phyloP scores from a whole-genome alignment of 2,888 invertebrate species.

The Melieria picta region DNA sequence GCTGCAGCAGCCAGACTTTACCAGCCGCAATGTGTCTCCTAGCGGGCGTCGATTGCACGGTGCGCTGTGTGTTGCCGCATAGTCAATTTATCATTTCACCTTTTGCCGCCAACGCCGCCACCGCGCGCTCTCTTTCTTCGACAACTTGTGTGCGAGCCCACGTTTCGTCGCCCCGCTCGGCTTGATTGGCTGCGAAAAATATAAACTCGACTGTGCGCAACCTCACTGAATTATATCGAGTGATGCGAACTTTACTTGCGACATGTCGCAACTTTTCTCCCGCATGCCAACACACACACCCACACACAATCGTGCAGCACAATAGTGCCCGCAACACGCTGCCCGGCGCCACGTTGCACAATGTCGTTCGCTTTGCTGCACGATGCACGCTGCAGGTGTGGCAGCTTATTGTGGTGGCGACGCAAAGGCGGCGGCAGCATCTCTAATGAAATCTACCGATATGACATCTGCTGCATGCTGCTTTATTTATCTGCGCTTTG shows the following conservation, averaged over 20 bases:
- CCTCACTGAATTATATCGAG: conserved; percentile 51
- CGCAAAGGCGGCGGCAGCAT: conserved; percentile 17
- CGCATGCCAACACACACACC: conserved; percentile 22
- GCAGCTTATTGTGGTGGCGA: background rate
- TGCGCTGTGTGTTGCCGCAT: background rate
- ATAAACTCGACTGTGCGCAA: background rate
- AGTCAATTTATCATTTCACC: conserved; percentile 29
- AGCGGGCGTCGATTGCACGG: background rate
- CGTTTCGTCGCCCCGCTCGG: background rate
- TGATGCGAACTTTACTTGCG: conserved; percentile 54
- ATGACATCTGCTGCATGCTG: conserved; percentile 29
- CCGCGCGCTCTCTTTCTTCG: too few species aligned
- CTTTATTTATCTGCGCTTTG: conserved; percentile 25
- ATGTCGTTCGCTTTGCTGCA: background rate
- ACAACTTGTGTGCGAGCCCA: too few species aligned
- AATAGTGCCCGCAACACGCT: conserved; percentile 4
- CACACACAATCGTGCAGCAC: background rate
- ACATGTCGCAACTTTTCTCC: conserved; percentile 54
- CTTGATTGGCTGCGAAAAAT: conserved; percentile 20
- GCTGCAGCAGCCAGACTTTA: too few species aligned
- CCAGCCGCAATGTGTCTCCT: background rate
- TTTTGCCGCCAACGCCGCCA: background rate
- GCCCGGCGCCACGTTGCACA: background rate
- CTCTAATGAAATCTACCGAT: conserved; percentile 38
- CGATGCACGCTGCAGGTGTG: conserved; percentile 14